Percentiles rank a stretch among this genome's conserved stretches.
These are phyloP conservation scores for Hypanus sabinus DNA, from an alignment of 2,113 vertebrate genomes.

Conservation along the genomic window DNA sequence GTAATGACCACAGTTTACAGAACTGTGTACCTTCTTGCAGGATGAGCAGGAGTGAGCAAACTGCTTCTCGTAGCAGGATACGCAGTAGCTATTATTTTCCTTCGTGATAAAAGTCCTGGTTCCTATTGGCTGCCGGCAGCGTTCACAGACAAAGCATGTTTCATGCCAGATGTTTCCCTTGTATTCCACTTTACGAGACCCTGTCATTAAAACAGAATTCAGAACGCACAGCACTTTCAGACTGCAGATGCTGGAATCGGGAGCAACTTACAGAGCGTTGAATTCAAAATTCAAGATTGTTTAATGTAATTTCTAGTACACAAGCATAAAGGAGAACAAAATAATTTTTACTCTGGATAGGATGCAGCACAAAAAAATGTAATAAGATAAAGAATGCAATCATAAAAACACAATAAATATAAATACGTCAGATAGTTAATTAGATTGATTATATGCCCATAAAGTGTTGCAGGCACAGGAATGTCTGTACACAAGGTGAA, in stretches of 20 bases:
- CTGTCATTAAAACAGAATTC: slow-evolving; percentile 44
- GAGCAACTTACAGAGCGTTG: too few relatives aligned
- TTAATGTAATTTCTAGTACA: too few relatives aligned
- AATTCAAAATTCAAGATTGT: too few relatives aligned
- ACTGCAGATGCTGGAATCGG: too few relatives aligned
- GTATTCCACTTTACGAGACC: slow-evolving; percentile 71
- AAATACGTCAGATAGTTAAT: too few relatives aligned
- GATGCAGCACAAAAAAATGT: too few relatives aligned
- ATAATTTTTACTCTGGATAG: too few relatives aligned
- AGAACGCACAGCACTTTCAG: not conserved
- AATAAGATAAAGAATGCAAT: too few relatives aligned
- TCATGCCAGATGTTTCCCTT: slow-evolving; percentile 69
- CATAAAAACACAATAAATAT: too few relatives aligned
- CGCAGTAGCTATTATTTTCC: slow-evolving; percentile 61
- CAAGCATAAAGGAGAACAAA: too few relatives aligned
- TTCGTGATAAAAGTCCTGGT: slow-evolving; percentile 63
- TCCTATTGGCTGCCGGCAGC: slow-evolving; percentile 61
- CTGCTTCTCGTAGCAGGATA: slow-evolving; percentile 65
- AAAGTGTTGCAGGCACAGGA: too few relatives aligned
- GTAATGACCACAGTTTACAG: not conserved
- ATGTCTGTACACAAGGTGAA: not conserved
- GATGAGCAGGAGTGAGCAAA: slow-evolving; percentile 78
- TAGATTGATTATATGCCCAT: too few relatives aligned
- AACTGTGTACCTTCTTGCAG: slow-evolving; percentile 81
- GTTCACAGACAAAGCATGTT: slow-evolving; percentile 64